Evolutionary conservation across 35 echinoderm and acorn worm genomes (phyloP).

Genomic region (Amphiura filiformis): DNA sequence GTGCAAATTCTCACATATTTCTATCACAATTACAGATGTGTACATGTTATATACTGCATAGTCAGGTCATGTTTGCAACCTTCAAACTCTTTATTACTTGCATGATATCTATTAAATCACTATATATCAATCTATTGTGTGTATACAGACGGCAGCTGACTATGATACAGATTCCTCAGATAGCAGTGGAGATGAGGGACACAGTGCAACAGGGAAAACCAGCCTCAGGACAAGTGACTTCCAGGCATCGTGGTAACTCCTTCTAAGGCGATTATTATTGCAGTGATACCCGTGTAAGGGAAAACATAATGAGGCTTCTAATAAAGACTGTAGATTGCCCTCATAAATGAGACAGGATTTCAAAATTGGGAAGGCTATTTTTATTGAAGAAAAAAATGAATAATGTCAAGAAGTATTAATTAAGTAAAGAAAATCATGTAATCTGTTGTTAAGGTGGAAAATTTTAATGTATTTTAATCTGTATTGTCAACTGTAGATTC

Average conservation of each 20-base stretch:
- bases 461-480: not conserved
- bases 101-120: not conserved
- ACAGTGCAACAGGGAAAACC: not conserved
- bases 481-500: not conserved
- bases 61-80: not conserved
- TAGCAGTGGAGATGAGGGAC: constrained; percentile 24
- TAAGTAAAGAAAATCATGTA: too few species aligned
- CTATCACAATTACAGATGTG: not conserved
- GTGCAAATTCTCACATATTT: not conserved
- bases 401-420: not conserved
- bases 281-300: not conserved
- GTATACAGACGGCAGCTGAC: not conserved
- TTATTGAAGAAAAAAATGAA: not conserved
- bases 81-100: not conserved
- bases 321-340: not conserved
- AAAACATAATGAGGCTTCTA: not conserved
- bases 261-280: not conserved
- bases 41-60: not conserved
- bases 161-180: constrained; percentile 26
- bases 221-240: not conserved
- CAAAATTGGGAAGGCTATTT: not conserved
- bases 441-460: not conserved
- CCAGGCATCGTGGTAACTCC: constrained; percentile 27
- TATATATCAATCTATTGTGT: not conserved
- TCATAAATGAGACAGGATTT: not conserved